These are phyloP conservation scores for Marisa cornuarietis DNA, from an alignment of 1,140 invertebrate species.

Conservation along the genomic window DNA sequence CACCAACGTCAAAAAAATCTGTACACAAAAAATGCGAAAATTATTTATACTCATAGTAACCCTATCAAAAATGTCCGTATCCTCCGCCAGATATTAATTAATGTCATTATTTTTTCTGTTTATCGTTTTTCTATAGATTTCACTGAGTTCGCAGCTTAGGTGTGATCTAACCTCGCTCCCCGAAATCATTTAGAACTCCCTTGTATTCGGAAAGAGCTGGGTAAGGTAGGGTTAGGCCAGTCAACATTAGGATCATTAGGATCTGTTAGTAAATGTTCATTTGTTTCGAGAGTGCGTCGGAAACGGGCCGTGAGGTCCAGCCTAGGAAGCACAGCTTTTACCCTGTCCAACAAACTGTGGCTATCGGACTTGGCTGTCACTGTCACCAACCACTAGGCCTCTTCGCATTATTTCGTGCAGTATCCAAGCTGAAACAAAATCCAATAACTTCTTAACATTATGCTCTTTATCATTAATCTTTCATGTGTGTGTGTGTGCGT, in stretches of 20 bases:
- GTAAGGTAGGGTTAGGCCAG: neutral
- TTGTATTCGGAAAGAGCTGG: neutral
- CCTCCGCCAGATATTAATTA: no score
- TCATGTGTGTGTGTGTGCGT: neutral
- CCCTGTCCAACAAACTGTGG: neutral
- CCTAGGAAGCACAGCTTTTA: neutral
- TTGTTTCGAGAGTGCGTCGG: neutral
- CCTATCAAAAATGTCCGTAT: no score
- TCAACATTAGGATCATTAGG: no score
- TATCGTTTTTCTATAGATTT: no score
- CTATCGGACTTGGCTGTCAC: neutral
- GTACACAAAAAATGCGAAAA: no score
- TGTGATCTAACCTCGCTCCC: no score
- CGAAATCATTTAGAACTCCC: no score
- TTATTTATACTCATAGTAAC: no score
- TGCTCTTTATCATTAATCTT: neutral
- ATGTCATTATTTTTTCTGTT: no score
- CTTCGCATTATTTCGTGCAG: neutral
- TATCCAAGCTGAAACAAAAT: neutral
- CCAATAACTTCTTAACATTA: neutral
- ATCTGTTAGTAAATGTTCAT: neutral
- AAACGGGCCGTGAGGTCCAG: neutral
- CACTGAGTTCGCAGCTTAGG: no score
- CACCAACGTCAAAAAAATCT: no score
- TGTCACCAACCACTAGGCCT: neutral